Evolutionary conservation across 2,888 invertebrate genomes (phyloP), one percentile per base, ranked within the genome.

Genomic region (Formica aserva): DNA sequence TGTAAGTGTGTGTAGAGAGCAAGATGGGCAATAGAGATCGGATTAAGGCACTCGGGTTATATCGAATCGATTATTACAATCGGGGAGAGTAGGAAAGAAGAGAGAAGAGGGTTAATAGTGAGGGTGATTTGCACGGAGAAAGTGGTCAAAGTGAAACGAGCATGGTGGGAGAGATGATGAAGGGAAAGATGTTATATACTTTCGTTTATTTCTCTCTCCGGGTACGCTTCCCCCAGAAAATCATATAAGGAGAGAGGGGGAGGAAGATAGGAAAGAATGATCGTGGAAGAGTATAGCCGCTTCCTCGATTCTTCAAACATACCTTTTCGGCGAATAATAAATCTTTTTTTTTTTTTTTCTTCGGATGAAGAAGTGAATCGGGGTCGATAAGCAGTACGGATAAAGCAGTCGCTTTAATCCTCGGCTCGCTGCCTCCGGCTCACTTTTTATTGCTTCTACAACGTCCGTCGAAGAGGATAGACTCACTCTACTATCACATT

Each of bases 1-100:
- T 45, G 45, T 45, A 45, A 45, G 18, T 45, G 18, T 45, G 45
- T 18, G n/a, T n/a, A 18, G 45, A 76, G 82, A 48, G 74, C 32
- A 76, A 69, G 76, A 66, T 76, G 84, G 69, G 82, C 78, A 80
- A 80, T 66, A 85, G 83, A 88, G 86, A 84, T 88, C 72, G 88
- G 88, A 88, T 91, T 92, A 93, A 93, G 93, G 92, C 93, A 93
- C 93, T 92, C 92, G 91, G 90, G 91, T 90, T 87, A 80, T 85
- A 85, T 91, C 87, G 83, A 89, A 90, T 90, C 85, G 86, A 84
- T 86, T 83, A 84, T 85, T 83, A 74, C 78, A 67, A 81, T 66
- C 82, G 66, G 35, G 69, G 69, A 45, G 55, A 35, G 41, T 15
- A 8, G 52, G 41, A 8, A 29, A 11, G 26, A 48, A 11, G 48